These are phyloP conservation scores for Holothuria leucospilota DNA, from an alignment of 53 echinoderm and acorn worm species.

Conservation along the genomic window DNA sequence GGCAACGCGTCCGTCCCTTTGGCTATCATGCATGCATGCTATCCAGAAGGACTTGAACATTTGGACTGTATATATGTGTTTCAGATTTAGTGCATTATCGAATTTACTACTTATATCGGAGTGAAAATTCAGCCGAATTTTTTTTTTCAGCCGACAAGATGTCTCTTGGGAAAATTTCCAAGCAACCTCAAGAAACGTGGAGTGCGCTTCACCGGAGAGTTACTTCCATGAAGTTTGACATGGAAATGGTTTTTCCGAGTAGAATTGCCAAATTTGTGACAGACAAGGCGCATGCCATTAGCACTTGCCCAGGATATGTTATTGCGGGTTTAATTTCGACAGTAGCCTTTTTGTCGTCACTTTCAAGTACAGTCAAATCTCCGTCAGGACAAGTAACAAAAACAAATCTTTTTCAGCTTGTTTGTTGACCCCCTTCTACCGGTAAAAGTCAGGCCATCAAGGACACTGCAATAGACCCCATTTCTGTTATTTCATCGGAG, in stretches of 20 bases:
- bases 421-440: conserved; percentile 2
- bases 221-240: neutral
- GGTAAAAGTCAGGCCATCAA: neutral
- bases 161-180: conserved; percentile 10
- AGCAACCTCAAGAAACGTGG: conserved; percentile 2
- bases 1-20: no score
- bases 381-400: neutral
- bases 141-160: neutral
- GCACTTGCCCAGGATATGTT: conserved; percentile 5
- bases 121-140: neutral
- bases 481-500: neutral
- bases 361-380: neutral
- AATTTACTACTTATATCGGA: neutral
- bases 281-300: neutral
- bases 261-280: neutral
- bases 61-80: no score
- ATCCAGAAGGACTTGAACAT: no score
- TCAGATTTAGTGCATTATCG: no score
- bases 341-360: neutral
- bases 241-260: neutral
- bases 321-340: neutral
- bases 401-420: conserved; percentile 6
- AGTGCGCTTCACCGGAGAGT: neutral
- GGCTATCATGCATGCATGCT: no score
- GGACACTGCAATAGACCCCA: conserved; percentile 8